Evolutionary conservation across 1,140 invertebrate genomes (phyloP), one percentile per base, ranked within the genome.

Genomic region (Cephus cinctus): DNA sequence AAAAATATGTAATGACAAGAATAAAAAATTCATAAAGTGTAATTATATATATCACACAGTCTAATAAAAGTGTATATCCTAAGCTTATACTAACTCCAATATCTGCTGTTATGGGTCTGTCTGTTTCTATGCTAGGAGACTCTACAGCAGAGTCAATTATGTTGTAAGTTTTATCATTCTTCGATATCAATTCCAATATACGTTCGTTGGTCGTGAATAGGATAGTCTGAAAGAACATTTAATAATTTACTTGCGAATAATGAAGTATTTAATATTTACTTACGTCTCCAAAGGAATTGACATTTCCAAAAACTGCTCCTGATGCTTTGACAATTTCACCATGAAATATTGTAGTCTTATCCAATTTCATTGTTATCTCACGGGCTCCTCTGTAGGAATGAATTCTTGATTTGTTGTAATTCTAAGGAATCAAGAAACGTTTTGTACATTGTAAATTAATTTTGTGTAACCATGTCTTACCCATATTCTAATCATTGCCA

Each of bases 351-450:
- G 79, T 54, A 27, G 71, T 61, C 19, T 82, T 81, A 63, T 92
- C 87, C 38, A 92, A 64, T 43, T 76, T 80, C n/a, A 92, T 84
- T 27, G 82, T 76, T 3, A 91, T 73, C 59, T 89, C 77, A 61
- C 81, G 83, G 8, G 82, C 86, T 50, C 89, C 89, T 52, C 88
- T 79, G 49, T 83, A 84, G 1, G 88, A 89, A 76, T 92, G 86
- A 51, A 91, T 90, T 50, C 89, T 76, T 1, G 88, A 91, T 70
- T 92, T 91, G 65, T 92, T 92, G 61, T 92, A 92, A 69, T 92
- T 92, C 89, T 91, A 69, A 35, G n/a, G n/a, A n/a, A n/a, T n/a
- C n/a, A n/a, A 80, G 75, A 47, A 23, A 45, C 48, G 48, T 44
- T 25, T 45, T 34, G 23, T 20, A 45, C 11, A 45, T 38, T 50